phyloP scores from a whole-genome alignment of 2,113 vertebrate species.

The Herpailurus yagouaroundi region DNA sequence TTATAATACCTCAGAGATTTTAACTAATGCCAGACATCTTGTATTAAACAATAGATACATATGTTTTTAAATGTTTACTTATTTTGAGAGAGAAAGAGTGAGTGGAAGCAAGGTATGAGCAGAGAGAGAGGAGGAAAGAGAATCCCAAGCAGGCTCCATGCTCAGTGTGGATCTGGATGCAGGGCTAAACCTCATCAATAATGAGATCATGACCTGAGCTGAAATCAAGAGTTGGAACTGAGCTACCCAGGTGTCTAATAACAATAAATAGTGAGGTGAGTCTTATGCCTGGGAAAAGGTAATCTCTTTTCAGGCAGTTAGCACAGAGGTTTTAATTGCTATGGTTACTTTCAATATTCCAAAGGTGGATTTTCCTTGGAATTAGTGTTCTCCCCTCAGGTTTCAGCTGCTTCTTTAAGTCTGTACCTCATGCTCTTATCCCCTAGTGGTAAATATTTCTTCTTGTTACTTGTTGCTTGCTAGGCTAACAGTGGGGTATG shows the following conservation, averaged over 20 bases:
- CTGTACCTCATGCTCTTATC: neutral
- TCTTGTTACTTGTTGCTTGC: neutral
- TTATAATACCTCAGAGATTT: neutral
- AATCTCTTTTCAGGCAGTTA: neutral
- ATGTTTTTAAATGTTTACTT: too few species aligned
- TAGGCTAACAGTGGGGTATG: neutral
- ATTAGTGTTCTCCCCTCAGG: neutral
- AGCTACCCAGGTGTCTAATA: neutral
- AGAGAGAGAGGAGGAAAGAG: too few species aligned
- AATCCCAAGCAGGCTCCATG: too few species aligned
- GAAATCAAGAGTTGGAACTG: too few species aligned
- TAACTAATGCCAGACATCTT: neutral
- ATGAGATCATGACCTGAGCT: too few species aligned
- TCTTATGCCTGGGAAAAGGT: neutral
- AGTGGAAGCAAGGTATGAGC: too few species aligned
- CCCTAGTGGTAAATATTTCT: neutral
- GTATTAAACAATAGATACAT: too few species aligned
- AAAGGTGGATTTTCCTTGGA: neutral
- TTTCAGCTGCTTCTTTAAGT: neutral
- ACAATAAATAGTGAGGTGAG: neutral
- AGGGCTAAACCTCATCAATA: too few species aligned
- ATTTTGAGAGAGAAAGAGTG: too few species aligned
- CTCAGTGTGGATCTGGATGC: too few species aligned
- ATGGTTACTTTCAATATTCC: neutral
- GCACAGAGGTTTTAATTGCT: neutral